Evolutionary conservation across 2,888 invertebrate species (phyloP).

Genomic region (Drosophila fulvimacula): DNA sequence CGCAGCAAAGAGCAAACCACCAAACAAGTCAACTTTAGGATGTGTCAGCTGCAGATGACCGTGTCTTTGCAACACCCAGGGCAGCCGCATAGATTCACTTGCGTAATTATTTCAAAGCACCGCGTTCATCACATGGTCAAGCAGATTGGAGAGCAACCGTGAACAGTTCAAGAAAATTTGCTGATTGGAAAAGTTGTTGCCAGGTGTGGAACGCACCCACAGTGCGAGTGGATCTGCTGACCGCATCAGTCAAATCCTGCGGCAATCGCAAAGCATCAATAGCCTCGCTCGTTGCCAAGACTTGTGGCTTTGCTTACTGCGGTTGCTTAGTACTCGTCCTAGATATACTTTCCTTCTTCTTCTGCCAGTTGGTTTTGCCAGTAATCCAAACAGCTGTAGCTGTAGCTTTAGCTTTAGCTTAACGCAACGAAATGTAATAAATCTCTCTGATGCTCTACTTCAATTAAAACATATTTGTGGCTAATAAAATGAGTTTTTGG

Average conservation of each 20-base stretch:
- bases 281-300: not conserved
- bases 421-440: not conserved
- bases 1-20: not conserved
- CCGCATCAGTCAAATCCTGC: constrained; percentile 19
- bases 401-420: not conserved
- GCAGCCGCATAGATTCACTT: not conserved
- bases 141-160: constrained; percentile 9
- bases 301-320: constrained; percentile 2
- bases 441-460: not conserved
- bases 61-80: not conserved
- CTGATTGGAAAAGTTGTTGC: constrained; percentile 20
- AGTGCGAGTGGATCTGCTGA: constrained; percentile 15
- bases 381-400: not conserved
- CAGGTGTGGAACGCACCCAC: constrained; percentile 41
- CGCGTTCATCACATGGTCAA: constrained; percentile 26
- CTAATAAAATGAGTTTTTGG: not conserved
- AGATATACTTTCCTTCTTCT: too few relatives aligned
- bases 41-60: not conserved
- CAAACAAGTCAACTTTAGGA: not conserved
- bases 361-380: not conserved
- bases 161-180: not conserved
- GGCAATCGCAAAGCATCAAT: constrained; percentile 20
- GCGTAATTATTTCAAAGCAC: not conserved
- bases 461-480: not conserved
- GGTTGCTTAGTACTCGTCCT: not conserved